Base-by-base conservation (phyloP, 2,797 vertebrate species). In the Melanotaenia nigrans region DNA sequence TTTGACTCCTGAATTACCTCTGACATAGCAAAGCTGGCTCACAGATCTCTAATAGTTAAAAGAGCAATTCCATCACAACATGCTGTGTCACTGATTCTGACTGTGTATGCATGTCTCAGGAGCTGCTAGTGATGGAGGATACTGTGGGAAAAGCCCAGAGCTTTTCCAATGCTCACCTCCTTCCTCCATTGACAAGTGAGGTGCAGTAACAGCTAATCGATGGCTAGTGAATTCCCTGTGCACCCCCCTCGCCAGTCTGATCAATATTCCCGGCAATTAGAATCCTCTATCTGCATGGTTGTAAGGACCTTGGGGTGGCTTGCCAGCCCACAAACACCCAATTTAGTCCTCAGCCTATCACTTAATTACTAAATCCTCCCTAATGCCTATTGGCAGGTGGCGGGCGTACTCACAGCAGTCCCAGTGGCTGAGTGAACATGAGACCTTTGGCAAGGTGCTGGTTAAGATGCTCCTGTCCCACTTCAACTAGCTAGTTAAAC, bases 221-320 rank as follows among this genome's bases (percentile, higher is more conserved):
- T 95, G 85, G 85, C 89, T 77, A 28, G 86, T 79, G 85, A 94
- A 93, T 93, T 94, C 92, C 94, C 93, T 66, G 71, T 70, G 81
- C 91, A 81, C 82, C 85, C 89, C 89, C 88, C 88, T 89, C 61
- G 56, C 92, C 75, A 69, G 86, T 78, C 83, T 93, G 92, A 95
- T 96, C 95, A 94, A 96, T 96, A 95, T 94, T 87, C 90, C 87
- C 87, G 92, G 93, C 95, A 95, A 95, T 96, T 96, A 95, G 91
- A 95, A 95, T 95, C 92, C 94, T 90, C 94, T 95, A 95, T 95
- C 94, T 95, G 93, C 93, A 94, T 94, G 93, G 90, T 92, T 92
- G 92, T 83, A 81, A 91, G 92, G 92, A 93, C 94, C 92, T 94
- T 65, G 67, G 90, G 90, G 92, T 90, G 92, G 90, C 91, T 93